These are phyloP conservation scores for Indicator maculatus DNA, from an alignment of 2,113 vertebrate species.

Conservation along the genomic window DNA sequence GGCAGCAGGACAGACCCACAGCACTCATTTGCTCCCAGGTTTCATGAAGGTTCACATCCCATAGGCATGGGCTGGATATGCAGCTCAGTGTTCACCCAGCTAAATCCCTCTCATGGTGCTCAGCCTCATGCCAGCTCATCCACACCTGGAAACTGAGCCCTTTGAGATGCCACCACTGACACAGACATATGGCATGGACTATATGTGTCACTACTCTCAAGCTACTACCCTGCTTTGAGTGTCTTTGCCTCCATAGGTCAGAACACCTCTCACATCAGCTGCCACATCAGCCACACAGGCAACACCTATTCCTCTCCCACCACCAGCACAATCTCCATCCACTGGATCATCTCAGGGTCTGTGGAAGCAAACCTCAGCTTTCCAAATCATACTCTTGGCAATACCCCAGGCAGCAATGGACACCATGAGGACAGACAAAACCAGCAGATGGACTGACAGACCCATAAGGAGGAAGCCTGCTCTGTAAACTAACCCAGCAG, in stretches of 20 bases:
- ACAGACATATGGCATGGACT: fast-evolving
- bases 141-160: not conserved
- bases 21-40: not conserved
- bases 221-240: not conserved
- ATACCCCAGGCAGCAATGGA: fast-evolving
- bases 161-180: not conserved
- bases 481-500: not conserved
- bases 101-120: not conserved
- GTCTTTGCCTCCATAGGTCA: not conserved
- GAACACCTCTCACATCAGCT: not conserved
- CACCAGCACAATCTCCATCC: not conserved
- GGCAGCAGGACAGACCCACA: not conserved
- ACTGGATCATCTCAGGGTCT: not conserved
- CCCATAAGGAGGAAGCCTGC: not conserved
- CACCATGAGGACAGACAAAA: fast-evolving
- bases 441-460: not conserved
- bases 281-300: not conserved
- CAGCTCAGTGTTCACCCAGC: not conserved
- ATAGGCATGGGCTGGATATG: fast-evolving
- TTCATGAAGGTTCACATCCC: not conserved
- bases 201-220: not conserved
- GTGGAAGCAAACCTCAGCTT: not conserved
- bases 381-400: not conserved
- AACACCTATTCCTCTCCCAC: not conserved
- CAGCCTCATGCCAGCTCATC: not conserved